phyloP scores from a whole-genome alignment of 2,888 invertebrate species.

The Azorinus chamasolen region DNA sequence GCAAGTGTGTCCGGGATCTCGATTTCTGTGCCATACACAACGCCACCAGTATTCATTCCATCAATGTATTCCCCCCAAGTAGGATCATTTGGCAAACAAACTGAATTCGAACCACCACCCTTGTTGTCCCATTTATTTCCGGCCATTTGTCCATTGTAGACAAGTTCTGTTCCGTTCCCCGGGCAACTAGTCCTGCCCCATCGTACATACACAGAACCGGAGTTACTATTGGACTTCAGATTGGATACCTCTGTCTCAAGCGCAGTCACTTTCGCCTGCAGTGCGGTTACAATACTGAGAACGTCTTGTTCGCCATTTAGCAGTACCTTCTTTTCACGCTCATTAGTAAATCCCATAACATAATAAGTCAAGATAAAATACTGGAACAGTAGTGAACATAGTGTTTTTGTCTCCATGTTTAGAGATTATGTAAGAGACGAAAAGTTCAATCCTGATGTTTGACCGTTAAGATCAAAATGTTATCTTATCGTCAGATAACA shows the following conservation, averaged over 20 bases:
- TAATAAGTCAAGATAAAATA: no score
- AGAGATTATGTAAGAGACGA: no score
- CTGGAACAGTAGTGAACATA: no score
- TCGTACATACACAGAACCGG: constrained; percentile 16
- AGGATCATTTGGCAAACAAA: constrained; percentile 25
- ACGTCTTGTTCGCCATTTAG: constrained; percentile 1
- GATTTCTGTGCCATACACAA: constrained; percentile 15
- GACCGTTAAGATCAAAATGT: no score
- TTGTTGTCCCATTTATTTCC: constrained; percentile 21
- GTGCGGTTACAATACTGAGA: background rate
- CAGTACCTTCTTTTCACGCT: constrained; percentile 2
- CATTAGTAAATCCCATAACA: no score
- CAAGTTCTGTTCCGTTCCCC: constrained; percentile 17
- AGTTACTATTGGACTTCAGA: background rate
- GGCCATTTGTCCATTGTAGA: constrained; percentile 23
- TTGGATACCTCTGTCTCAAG: background rate
- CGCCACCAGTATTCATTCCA: constrained; percentile 1
- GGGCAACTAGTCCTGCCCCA: constrained; percentile 29
- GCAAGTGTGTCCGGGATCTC: background rate
- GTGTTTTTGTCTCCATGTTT: no score
- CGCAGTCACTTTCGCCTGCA: background rate
- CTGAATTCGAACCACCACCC: constrained; percentile 18
- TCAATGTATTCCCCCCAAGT: constrained; percentile 17
- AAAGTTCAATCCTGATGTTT: no score
- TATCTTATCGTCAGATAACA: no score